Evolutionary conservation across 1,140 invertebrate genomes (phyloP), one percentile per base, ranked within the genome.

Genomic region (Chrysomallon squamiferum): DNA sequence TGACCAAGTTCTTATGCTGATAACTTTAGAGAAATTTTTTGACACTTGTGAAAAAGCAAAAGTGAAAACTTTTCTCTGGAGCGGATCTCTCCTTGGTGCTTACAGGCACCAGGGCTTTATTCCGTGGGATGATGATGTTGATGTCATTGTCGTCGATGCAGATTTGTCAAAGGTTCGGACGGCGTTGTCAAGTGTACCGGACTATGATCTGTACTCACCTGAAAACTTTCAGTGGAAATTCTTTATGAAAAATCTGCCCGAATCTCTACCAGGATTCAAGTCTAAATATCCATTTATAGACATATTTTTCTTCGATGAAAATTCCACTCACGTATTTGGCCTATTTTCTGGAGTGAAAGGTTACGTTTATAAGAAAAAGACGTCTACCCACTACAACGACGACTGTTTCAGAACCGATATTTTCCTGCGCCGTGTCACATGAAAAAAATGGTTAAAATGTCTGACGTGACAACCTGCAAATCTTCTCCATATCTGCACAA

Each of bases 71-170:
- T 58, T 78, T 18, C 33, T 76, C 4, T 74, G 73, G 50, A 66
- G 65, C 1, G 76, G 76, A 7, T 70, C 72, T 18, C 45, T 78
- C 29, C 63, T 78, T 6, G 74, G 76, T 2, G 68, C 74, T 20
- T 73, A 65, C 45, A 61, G 76, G 35, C 76, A 78, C 59, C 69
- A 72, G 22, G 72, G 72, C n/a, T 27, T 70, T 1, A 71, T 78
- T 41, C 76, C 76, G 5, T 78, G 76, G 76, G 76, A 78, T 38
- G 76, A 78, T 35, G 76, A 78, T 52, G 47, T 78, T 35, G 76
- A 78, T 45, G 62, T 78, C 9, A 27, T 75, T 11, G 41, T 76
- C 22, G 68, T 73, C 45, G 59, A 6, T 11, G 35, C 70, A 13
- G 58, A 75, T n/a, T 59, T 45, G 32, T 7, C 18, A 2, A 56